phyloP scores from a whole-genome alignment of 2,888 invertebrate genomes.

The Cryptophagus acutangulus region DNA sequence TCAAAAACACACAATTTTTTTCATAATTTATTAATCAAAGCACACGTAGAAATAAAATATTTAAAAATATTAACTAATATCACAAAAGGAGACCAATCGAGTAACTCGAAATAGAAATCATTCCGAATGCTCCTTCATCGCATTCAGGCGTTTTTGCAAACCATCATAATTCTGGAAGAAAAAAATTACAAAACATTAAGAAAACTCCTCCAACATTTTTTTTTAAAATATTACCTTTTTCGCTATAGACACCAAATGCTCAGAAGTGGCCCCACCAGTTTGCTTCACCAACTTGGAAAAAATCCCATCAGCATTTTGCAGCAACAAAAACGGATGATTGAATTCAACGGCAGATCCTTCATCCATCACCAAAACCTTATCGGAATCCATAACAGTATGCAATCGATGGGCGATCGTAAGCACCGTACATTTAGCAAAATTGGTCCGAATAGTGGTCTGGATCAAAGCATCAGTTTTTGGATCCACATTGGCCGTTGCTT shows the following conservation, averaged over 20 bases:
- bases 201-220: no score
- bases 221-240: constrained; percentile 18
- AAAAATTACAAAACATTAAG: no score
- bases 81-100: no score
- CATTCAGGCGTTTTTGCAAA: no score
- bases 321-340: constrained; percentile 61
- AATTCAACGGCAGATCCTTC: constrained; percentile 63
- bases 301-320: constrained; percentile 52
- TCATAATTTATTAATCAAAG: no score
- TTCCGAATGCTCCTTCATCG: no score
- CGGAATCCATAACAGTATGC: constrained; percentile 82
- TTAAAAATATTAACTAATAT: no score
- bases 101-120: no score
- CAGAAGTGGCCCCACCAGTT: constrained; percentile 50
- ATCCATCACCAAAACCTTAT: constrained; percentile 62
- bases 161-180: no score
- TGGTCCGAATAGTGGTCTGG: constrained; percentile 67
- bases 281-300: constrained; percentile 59
- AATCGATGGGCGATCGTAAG: constrained; percentile 78
- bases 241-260: constrained; percentile 34
- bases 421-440: constrained; percentile 72
- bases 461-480: constrained; percentile 71
- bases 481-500: constrained; percentile 79
- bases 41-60: no score
- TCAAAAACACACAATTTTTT: no score